Conservation (phyloP, 1,140 invertebrate species). For the Meloidogyne exigua region DNA sequence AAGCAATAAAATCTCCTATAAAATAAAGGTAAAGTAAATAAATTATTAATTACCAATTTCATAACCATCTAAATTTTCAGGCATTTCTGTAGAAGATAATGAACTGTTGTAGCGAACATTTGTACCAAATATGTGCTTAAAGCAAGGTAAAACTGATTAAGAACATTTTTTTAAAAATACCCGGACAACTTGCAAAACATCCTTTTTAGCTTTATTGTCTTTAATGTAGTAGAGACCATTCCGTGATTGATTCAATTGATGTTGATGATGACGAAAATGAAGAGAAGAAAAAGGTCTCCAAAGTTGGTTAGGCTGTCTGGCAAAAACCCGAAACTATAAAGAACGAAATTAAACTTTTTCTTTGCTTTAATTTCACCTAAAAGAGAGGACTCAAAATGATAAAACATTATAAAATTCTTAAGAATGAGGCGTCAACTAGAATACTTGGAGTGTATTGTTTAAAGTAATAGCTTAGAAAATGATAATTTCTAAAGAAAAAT, state of each 20-base stretch:
- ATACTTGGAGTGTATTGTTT: too few relatives aligned
- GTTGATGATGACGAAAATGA: conserved; percentile 26
- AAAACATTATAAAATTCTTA: too few relatives aligned
- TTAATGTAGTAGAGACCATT: conserved; percentile 11
- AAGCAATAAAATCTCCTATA: conserved; percentile 31
- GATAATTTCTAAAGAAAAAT: neutral
- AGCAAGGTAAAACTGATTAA: neutral
- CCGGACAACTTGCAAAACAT: conserved; percentile 21
- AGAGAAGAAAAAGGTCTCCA: conserved; percentile 28
- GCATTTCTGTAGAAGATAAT: conserved; percentile 14
- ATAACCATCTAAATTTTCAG: conserved; percentile 31
- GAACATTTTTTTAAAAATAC: conserved; percentile 5
- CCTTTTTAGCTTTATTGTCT: neutral
- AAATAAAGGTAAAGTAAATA: neutral
- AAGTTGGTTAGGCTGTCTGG: neutral
- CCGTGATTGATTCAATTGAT: conserved; percentile 6
- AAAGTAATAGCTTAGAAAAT: neutral
- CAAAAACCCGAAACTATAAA: neutral
- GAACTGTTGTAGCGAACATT: conserved; percentile 35
- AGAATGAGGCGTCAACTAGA: too few relatives aligned
- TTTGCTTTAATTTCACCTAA: too few relatives aligned
- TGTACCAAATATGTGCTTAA: conserved; percentile 33
- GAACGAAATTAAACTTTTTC: too few relatives aligned
- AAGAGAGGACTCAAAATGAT: too few relatives aligned
- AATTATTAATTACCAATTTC: conserved; percentile 20